These are phyloP conservation scores for Nomada hirtipes DNA, from an alignment of 2,888 invertebrate species.

Conservation along the genomic window DNA sequence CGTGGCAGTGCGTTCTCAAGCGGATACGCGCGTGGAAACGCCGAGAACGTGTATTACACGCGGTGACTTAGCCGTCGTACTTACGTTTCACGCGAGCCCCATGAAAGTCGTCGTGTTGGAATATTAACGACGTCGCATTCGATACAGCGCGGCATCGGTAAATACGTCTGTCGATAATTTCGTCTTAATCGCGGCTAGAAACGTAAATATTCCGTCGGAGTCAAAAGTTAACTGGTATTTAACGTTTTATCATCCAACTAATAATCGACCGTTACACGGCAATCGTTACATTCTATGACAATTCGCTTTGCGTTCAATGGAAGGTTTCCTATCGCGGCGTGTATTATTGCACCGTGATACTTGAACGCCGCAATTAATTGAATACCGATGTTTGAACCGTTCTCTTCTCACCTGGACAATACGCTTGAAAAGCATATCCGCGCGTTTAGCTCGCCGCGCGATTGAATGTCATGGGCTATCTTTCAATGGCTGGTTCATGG, in stretches of 20 bases:
- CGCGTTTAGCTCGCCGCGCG: no score
- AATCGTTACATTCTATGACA: conserved; percentile 10
- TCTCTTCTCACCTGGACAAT: background rate
- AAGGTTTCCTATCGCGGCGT: background rate
- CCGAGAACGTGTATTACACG: conserved; percentile 26
- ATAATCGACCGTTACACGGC: conserved; percentile 3
- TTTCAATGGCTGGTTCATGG: no score
- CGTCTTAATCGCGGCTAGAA: conserved; percentile 33
- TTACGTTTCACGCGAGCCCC: conserved; percentile 18
- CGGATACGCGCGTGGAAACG: background rate
- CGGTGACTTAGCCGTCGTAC: conserved; percentile 11
- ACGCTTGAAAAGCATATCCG: no score
- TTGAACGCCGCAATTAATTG: conserved; percentile 2
- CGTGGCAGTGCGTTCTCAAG: background rate
- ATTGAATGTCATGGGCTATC: no score
- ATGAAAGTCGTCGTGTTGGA: conserved; percentile 40
- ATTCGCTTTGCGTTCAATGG: background rate
- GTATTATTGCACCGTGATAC: background rate
- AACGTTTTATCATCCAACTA: background rate
- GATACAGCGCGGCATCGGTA: conserved; percentile 16
- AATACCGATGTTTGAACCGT: background rate
- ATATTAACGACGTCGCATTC: conserved; percentile 42
- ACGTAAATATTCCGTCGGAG: conserved; percentile 31
- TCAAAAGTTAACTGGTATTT: conserved; percentile 42
- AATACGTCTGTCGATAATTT: conserved; percentile 37